A percentile compares a stretch with the other conserved stretches of the same genome.
Evolutionary conservation across 2,888 invertebrate species (phyloP).

Genomic region (Philopedon plagiatum): DNA sequence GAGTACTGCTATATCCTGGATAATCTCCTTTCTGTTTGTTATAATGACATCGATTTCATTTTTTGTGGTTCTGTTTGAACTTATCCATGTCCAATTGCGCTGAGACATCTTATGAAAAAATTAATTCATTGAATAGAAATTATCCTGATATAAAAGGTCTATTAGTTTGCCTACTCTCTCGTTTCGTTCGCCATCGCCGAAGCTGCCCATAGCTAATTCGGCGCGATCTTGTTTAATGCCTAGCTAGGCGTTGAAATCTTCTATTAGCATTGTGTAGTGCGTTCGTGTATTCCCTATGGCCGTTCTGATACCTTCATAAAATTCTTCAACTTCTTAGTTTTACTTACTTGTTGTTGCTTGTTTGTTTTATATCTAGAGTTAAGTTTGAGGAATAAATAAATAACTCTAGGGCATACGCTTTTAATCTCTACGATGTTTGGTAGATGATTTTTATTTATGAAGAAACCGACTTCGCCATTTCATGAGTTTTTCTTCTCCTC

Average conservation of each 20-base stretch:
- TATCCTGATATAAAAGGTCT: neutral
- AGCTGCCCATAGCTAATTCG: too few species aligned
- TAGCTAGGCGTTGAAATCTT: slow-evolving; percentile 8
- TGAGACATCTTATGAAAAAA: slow-evolving; percentile 20
- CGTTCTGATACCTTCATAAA: neutral
- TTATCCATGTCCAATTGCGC: neutral
- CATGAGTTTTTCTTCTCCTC: too few species aligned
- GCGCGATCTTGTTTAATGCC: neutral
- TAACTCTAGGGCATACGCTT: too few species aligned
- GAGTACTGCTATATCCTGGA: neutral
- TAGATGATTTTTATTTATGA: too few species aligned
- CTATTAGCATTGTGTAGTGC: neutral
- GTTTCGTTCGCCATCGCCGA: neutral
- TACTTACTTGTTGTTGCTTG: slow-evolving; percentile 5
- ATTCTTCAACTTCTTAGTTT: slow-evolving; percentile 6
- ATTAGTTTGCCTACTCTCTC: slow-evolving; percentile 7
- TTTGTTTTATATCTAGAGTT: slow-evolving; percentile 16
- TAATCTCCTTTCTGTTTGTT: neutral
- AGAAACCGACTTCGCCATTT: too few species aligned
- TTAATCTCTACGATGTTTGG: too few species aligned
- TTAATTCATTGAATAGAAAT: slow-evolving; percentile 5
- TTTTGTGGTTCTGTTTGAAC: neutral
- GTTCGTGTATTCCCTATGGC: neutral
- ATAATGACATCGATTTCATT: neutral
- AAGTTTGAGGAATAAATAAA: slow-evolving; percentile 15